Conservation (phyloP, 2,113 vertebrate species). For the Colistium nudipinnis region DNA sequence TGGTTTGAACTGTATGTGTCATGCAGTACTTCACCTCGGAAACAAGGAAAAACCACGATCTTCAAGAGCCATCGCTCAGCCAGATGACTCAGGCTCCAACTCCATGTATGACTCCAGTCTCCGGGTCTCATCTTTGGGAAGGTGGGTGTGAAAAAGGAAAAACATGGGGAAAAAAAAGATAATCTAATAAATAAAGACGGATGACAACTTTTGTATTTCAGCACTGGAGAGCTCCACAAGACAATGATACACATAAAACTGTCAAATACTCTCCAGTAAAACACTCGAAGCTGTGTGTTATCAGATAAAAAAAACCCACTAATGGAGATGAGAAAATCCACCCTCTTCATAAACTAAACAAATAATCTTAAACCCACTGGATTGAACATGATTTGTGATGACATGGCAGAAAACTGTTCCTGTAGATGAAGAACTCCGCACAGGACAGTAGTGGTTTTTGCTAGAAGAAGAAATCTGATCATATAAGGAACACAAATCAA, state of each 20-base stretch:
- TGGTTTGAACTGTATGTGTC: neutral
- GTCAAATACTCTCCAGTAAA: neutral
- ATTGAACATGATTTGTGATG: too few relatives aligned
- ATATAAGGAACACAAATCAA: too few relatives aligned
- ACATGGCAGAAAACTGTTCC: neutral
- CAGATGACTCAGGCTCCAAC: neutral
- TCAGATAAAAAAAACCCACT: neutral
- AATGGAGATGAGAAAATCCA: neutral
- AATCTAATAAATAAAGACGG: neutral
- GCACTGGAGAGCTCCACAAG: slow-evolving; percentile 47
- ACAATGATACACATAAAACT: neutral
- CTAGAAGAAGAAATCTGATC: too few relatives aligned
- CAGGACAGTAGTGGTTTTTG: neutral
- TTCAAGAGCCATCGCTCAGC: neutral
- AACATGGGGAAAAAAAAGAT: neutral
- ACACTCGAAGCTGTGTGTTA: neutral
- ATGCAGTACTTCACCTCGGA: neutral
- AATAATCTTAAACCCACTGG: neutral
- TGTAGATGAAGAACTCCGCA: neutral
- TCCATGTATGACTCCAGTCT: neutral
- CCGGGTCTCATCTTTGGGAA: neutral
- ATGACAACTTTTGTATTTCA: slow-evolving; percentile 31
- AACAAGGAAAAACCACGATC: neutral
- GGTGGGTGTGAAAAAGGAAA: neutral
- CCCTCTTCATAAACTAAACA: neutral